Base-by-base conservation (phyloP, 2,113 vertebrate species). In the Jacana jacana region DNA sequence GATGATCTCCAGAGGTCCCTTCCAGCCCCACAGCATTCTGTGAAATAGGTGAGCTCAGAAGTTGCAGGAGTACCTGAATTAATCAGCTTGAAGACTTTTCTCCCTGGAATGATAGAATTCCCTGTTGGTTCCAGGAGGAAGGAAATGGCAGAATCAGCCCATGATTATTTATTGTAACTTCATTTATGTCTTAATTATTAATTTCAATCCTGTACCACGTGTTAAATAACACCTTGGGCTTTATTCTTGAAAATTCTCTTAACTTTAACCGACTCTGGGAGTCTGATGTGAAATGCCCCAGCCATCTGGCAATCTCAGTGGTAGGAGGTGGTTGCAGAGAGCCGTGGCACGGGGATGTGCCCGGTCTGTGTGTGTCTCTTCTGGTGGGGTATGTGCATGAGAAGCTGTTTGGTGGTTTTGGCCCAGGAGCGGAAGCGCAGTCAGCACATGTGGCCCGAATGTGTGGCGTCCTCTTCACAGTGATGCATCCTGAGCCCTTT, bases 361-460 rank as follows among this genome's bases (percentile, higher is more conserved):
- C 63, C 0, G 1, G 15, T 33, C 40, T 49, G 31, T 0, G 1
- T 70, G 78, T 58, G 33, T 63, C 55, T 0, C 0, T 64, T 80
- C 30, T 16, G 39, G 33, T 66, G 52, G 60, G 55, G 65, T 8
- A 49, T 82, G 88, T 57, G 91, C 75, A 2, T 0, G 0, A 3
- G 1, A 8, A 66, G 75, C 28, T 40, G 87, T 30, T 52, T 28
- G 25, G 51, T 52, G 51, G 89, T 96, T 91, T 64, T 88, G 69
- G 64, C 80, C 39, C 61, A 81, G 83, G 60, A 84, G 66, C 42
- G 52, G 95, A 96, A 97, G 86, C 33, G 0, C 73, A 76, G 86
- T 96, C 93, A 92, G 96, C 92, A 95, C 96, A 94, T 94, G 83
- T 97, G 96, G 94, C 54, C 6, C 2, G 86, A 96, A 94, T 89